Evolutionary conservation across 2,797 vertebrate genomes (phyloP), one percentile per base, ranked within the genome.

Genomic region (Lepidocolaptes lacrymiger): DNA sequence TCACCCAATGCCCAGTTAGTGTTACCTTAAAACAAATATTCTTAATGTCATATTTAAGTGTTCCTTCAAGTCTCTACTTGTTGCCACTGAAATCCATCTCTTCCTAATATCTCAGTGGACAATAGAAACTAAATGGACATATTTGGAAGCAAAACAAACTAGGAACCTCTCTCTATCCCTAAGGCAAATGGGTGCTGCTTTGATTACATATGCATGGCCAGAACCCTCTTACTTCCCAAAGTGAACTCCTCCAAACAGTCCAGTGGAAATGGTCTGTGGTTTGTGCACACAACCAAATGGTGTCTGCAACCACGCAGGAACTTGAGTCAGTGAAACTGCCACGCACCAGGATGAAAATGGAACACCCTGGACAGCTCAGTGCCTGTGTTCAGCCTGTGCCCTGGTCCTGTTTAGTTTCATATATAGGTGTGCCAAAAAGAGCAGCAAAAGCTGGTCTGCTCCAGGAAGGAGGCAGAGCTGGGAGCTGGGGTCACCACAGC

Each of bases 351-450:
- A 51, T 75, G 30, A 72, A 80, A 71, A 37, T 0, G 22, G 16
- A 69, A 32, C 8, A 6, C 18, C 14, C 14, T 28, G 21, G 21
- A 22, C 10, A 46, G 34, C 14, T 64, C 79, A n/a, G 8, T 54
- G 14, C 4, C 52, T 23, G 44, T 10, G 19, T 26, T 56, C 21
- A 66, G 22, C 9, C 41, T 34, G 21, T 54, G 18, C 19, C 30
- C n/a, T 19, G 8, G 9, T 74, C 28, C 27, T 17, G 1, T 23
- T 61, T 48, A 59, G 9, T 24, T 85, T n/a, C 12, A 34, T 20
- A 6, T 1, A 22, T 0, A 32, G 1, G 1, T 10, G 2, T 64
- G 13, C 14, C 51, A 58, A 21, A 84, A 67, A 32, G 3, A 48
- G 2, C 44, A 59, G 3, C 12, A 73, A 58, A 55, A 79, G 13